Evolutionary conservation across 2,888 invertebrate species (phyloP), one percentile per base, ranked within the genome.

Genomic region (Camptogramma bilineatum): DNA sequence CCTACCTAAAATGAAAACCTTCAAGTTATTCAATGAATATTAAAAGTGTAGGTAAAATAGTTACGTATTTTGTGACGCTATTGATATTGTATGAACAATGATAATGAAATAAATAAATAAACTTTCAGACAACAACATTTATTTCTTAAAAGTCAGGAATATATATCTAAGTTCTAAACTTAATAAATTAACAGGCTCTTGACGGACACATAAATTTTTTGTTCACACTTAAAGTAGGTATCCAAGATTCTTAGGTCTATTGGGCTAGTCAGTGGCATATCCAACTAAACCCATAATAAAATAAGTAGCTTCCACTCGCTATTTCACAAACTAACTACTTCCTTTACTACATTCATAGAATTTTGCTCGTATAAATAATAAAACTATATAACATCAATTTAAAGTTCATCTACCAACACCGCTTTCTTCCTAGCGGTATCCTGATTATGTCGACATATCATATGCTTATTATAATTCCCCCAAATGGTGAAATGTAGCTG

Each of bases 391-490:
- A 28, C 28, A 46, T 44, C 8, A 53, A 24, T 46, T 19, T n/a
- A 31, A 19, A 48, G 18, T 57, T 57, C 42, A 18, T 51, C 51
- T 17, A 58, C 51, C 3, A 58, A 19, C n/a, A 62, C 50, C 4
- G 51, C 87, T 66, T 80, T 87, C 68, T 78, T 87, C 62, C 84
- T 89, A 0, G 86, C 74, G 76, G 83, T 84, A 50, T 86, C 81
- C 59, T 77, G 94, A n/a, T 95, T 95, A 73, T 96, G 96, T 24
- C 95, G 90, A 17, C 96, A 89, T 83, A 95, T 96, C 95, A 96
- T 96, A 77, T 96, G 96, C 75, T 96, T 96, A 77, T 96, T 96
- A 75, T 95, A 96, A 86, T 96, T 96, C 0, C 96, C 95, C 96
- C 96, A 96, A 81, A 96, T 96, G 0, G 96, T 95, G 73, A 96